Evolutionary conservation across 2,888 invertebrate species (phyloP).

Genomic region (Cantharis rustica): DNA sequence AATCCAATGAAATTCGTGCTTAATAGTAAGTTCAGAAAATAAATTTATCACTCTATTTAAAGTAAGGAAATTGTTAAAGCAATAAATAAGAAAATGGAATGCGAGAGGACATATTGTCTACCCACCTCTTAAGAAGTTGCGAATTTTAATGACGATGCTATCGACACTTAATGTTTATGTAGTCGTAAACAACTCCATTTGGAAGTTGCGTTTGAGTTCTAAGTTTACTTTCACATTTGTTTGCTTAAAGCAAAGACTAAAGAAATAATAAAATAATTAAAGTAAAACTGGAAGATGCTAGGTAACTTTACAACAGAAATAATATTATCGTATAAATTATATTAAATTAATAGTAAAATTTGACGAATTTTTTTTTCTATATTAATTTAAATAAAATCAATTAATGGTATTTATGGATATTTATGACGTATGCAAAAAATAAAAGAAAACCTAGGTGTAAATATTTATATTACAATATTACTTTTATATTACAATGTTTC

Average conservation of each 20-base stretch:
- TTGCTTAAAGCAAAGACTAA: constrained; percentile 5
- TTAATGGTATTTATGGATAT: too few relatives aligned
- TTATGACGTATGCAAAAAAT: too few relatives aligned
- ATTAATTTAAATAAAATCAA: too few relatives aligned
- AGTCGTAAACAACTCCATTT: constrained; percentile 23
- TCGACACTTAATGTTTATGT: constrained; percentile 26
- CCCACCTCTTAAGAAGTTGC: constrained; percentile 15
- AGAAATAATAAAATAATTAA: not conserved
- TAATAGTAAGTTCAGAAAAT: not conserved
- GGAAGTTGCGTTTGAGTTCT: constrained; percentile 14
- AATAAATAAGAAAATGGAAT: constrained; percentile 18
- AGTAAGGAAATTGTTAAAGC: constrained; percentile 7
- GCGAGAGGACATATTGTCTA: constrained; percentile 16
- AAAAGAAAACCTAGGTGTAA: too few relatives aligned
- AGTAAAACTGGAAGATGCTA: not conserved
- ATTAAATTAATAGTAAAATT: too few relatives aligned
- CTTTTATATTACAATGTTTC: too few relatives aligned
- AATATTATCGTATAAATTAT: too few relatives aligned
- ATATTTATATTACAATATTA: too few relatives aligned
- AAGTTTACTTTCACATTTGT: constrained; percentile 16
- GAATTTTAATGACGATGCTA: constrained; percentile 23
- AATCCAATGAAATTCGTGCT: not conserved
- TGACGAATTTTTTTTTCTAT: too few relatives aligned
- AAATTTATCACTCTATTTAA: not conserved
- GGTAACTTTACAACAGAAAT: not conserved